Evolutionary conservation across 2,113 vertebrate genomes (phyloP).

Genomic region (Lophura nycthemera): DNA sequence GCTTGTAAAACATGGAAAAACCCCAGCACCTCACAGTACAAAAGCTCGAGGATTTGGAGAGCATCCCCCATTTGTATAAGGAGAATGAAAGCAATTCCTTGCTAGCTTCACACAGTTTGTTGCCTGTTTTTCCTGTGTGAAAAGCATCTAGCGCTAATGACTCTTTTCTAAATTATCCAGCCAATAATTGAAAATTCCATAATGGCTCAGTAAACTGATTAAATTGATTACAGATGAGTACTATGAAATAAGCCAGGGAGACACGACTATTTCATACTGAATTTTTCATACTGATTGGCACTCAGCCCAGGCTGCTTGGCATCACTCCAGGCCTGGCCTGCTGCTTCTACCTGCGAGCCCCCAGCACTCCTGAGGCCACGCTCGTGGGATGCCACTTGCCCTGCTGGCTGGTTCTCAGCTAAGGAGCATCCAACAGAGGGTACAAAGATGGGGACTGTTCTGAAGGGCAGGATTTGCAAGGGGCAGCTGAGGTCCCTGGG

Average conservation of each 20-base stretch:
- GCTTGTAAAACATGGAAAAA: not conserved
- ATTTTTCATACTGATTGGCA: not conserved
- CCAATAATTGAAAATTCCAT: not conserved
- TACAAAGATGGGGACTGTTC: not conserved
- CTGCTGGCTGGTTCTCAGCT: not conserved
- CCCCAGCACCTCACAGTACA: not conserved
- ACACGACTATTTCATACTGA: not conserved
- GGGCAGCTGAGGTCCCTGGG: no score
- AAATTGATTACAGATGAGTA: not conserved
- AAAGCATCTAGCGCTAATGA: not conserved
- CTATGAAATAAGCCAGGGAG: accelerated
- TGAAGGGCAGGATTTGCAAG: no score
- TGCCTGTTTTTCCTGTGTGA: not conserved
- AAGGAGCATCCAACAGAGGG: not conserved
- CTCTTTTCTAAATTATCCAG: not conserved
- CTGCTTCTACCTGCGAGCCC: accelerated
- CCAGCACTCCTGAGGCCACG: accelerated
- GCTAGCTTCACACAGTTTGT: not conserved
- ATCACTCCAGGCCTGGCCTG: not conserved
- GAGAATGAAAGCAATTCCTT: not conserved
- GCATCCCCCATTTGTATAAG: not conserved
- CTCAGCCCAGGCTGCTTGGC: not conserved
- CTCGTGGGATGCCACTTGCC: not conserved
- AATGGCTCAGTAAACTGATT: not conserved
- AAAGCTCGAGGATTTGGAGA: not conserved